These are phyloP conservation scores for Psittacus erithacus DNA, from an alignment of 2,113 vertebrate genomes.

Conservation along the genomic window DNA sequence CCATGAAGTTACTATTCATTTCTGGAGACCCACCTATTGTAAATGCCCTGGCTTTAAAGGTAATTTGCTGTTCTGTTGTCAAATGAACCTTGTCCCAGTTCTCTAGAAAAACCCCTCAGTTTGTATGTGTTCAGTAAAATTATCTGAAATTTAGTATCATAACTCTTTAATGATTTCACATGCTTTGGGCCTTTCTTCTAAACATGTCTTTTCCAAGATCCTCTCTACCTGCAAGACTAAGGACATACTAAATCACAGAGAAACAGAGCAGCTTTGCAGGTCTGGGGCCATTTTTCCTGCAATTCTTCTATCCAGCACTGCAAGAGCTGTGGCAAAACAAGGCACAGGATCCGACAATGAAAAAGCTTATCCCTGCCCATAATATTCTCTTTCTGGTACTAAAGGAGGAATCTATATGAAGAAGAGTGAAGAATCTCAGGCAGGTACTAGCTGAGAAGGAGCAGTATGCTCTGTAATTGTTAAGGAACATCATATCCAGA, in stretches of 20 bases:
- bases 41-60: not conserved
- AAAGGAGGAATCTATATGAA: not conserved
- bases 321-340: not conserved
- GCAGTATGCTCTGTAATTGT: not conserved
- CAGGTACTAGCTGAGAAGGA: not conserved
- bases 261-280: not conserved
- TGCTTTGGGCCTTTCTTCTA: not conserved
- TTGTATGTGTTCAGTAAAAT: not conserved
- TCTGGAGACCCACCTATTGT: not conserved
- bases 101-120: accelerated
- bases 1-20: not conserved
- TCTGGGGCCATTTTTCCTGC: not conserved
- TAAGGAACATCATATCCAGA: not conserved
- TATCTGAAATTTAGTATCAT: not conserved
- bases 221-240: not conserved
- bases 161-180: not conserved
- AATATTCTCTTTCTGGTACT: not conserved
- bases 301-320: not conserved
- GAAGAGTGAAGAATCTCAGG: not conserved
- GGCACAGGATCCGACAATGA: not conserved
- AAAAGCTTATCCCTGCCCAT: not conserved
- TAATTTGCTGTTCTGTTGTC: not conserved
- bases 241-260: not conserved
- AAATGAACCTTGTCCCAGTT: not conserved
- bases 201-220: not conserved